Conservation (phyloP, 30 jellyfish, hydroid and myxozoan species). For the Aurelia sp. region DNA sequence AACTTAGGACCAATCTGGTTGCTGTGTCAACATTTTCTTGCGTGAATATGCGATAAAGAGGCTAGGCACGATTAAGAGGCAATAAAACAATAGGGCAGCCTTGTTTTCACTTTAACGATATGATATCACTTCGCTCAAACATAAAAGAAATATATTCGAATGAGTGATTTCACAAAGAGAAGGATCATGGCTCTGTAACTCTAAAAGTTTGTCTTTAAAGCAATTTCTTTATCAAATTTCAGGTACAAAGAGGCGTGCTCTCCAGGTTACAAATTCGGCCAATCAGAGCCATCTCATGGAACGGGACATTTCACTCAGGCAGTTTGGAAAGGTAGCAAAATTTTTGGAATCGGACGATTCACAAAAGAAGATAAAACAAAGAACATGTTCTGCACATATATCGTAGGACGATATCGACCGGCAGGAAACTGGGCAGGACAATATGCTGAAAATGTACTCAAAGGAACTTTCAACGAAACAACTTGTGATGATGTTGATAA, state of each 20-base stretch:
- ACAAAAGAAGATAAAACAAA: background rate
- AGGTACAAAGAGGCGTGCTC: constrained; percentile 83
- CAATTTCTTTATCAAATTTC: background rate
- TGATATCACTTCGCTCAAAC: no score
- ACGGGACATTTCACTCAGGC: constrained; percentile 96
- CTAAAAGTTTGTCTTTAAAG: no score
- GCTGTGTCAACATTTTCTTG: no score
- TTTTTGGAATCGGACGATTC: constrained; percentile 59
- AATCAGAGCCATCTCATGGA: background rate
- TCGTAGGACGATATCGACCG: constrained; percentile 79
- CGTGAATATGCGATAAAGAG: no score
- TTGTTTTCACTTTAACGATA: no score
- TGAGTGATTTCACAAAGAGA: no score
- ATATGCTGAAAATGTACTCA: constrained; percentile 51
- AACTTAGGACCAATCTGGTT: no score
- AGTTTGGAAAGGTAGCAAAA: constrained; percentile 56
- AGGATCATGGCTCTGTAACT: no score
- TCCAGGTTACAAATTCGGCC: constrained; percentile 39
- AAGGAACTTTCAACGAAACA: constrained; percentile 35
- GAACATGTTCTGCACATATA: constrained; percentile 61
- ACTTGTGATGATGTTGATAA: constrained; percentile 53
- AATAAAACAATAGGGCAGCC: no score
- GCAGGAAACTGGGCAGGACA: constrained; percentile 64
- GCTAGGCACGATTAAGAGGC: no score
- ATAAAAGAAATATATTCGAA: no score